These are phyloP conservation scores for Papilio polyxenes DNA, from an alignment of 1,140 invertebrate genomes.

Conservation along the genomic window DNA sequence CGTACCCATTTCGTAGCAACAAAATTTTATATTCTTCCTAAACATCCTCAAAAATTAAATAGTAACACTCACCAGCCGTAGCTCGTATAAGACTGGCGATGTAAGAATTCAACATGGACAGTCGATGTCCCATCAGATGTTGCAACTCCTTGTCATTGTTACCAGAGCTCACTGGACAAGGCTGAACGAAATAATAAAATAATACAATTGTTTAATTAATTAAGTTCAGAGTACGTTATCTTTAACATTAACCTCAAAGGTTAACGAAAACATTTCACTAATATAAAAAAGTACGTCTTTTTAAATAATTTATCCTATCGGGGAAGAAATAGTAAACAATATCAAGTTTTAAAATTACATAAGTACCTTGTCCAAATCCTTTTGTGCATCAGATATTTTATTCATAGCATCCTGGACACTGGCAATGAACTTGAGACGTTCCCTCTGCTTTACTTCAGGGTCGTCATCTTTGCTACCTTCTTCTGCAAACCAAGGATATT, in stretches of 20 bases:
- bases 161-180: background rate
- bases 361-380: conserved; percentile 39
- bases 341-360: too few species aligned
- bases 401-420: conserved; percentile 42
- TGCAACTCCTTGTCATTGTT: conserved; percentile 14
- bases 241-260: background rate
- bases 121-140: conserved; percentile 38
- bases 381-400: conserved; percentile 44
- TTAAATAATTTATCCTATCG: too few species aligned
- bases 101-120: conserved; percentile 53
- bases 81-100: conserved; percentile 51
- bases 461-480: conserved; percentile 22
- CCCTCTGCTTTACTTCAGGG: conserved; percentile 36
- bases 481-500: background rate
- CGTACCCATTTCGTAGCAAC: too few species aligned
- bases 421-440: conserved; percentile 48
- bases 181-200: conserved; percentile 9
- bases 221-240: background rate
- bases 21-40: background rate
- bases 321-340: too few species aligned
- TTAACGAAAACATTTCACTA: background rate
- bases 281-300: too few species aligned
- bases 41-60: background rate
- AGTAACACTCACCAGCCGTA: conserved; percentile 43
- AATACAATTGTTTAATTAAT: background rate